Conservation (phyloP, 1,140 invertebrate genomes). For the Drosophila seguyi region DNA sequence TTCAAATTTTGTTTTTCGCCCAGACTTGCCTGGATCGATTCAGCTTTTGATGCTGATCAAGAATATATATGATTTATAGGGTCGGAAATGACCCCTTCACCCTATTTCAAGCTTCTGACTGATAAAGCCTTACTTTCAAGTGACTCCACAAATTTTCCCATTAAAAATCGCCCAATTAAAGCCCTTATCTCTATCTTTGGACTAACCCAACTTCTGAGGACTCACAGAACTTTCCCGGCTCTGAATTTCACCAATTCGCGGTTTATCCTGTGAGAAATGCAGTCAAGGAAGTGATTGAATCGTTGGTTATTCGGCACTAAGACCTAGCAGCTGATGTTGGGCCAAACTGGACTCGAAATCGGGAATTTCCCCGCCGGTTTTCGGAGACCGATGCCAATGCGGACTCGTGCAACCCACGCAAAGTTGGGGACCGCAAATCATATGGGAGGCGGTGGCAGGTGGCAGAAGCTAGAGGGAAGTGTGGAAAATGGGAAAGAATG, state of each 20-base stretch:
- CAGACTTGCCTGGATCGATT: background rate
- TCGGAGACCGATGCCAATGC: slow-evolving; percentile 11
- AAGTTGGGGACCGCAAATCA: slow-evolving; percentile 31
- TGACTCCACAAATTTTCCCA: background rate
- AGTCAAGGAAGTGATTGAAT: slow-evolving; percentile 19
- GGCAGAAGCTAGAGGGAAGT: slow-evolving; percentile 2
- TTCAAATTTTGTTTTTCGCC: rapidly evolving
- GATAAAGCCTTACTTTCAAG: background rate
- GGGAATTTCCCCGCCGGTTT: slow-evolving; percentile 21
- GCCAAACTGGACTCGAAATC: slow-evolving; percentile 49
- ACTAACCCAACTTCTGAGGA: background rate
- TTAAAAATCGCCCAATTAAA: background rate
- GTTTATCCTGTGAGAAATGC: slow-evolving; percentile 29
- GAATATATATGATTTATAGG: background rate
- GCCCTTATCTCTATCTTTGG: background rate
- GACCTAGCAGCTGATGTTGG: slow-evolving; percentile 49
- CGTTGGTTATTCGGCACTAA: slow-evolving; percentile 11
- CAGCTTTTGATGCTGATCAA: background rate
- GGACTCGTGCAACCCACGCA: slow-evolving; percentile 28
- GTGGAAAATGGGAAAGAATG: slow-evolving; percentile 21
- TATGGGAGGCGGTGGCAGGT: slow-evolving; percentile 22
- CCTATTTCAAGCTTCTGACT: background rate
- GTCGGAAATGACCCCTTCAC: background rate
- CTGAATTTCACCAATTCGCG: background rate
- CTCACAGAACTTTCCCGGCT: slow-evolving; percentile 17